Evolutionary conservation across 2,888 invertebrate genomes (phyloP).

Genomic region (Synergus laeviventris): DNA sequence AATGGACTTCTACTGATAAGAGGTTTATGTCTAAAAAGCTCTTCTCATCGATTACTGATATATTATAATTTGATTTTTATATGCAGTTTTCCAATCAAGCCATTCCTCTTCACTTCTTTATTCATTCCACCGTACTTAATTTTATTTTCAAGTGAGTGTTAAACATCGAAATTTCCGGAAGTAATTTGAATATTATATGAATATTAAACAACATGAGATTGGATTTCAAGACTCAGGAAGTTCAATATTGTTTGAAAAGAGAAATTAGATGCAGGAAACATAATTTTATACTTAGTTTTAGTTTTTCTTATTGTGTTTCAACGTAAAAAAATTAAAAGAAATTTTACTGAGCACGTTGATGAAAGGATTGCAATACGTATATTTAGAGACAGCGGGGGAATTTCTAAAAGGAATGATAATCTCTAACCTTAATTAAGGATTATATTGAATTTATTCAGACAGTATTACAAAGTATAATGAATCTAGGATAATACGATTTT

Average conservation of each 20-base stretch:
- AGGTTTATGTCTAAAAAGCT: constrained; percentile 28
- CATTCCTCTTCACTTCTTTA: neutral
- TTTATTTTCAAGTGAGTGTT: neutral
- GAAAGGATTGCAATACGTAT: neutral
- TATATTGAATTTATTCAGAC: neutral
- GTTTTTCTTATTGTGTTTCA: neutral
- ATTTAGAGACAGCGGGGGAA: neutral
- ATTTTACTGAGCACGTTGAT: neutral
- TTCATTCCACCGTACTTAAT: neutral
- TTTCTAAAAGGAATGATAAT: neutral
- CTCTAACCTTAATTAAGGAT: neutral
- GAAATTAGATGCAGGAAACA: neutral
- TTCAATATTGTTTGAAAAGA: neutral
- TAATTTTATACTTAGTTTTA: neutral
- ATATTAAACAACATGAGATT: neutral
- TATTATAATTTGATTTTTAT: constrained; percentile 25
- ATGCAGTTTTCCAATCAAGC: neutral
- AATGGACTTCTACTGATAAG: constrained; percentile 35
- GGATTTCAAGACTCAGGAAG: neutral
- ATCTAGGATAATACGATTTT: neutral
- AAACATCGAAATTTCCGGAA: neutral
- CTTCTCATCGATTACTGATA: constrained; percentile 21
- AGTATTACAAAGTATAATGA: neutral
- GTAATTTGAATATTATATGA: neutral
- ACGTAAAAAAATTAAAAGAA: neutral